Evolutionary conservation across 2,113 vertebrate species (phyloP).

Genomic region (Sardina pilchardus): DNA sequence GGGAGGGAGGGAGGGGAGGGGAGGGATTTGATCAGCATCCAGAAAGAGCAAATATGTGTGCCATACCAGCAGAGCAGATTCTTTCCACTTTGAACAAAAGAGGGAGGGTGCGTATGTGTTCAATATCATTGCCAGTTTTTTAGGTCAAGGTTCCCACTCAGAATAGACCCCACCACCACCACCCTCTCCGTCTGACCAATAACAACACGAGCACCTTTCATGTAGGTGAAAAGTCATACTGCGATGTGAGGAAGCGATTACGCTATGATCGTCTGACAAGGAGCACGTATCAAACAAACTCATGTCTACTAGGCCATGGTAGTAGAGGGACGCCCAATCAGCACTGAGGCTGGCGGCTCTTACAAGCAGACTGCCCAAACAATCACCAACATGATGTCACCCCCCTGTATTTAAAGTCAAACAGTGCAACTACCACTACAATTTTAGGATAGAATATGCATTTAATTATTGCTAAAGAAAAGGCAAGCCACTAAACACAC

Average conservation of each 20-base stretch:
- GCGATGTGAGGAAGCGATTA: not conserved
- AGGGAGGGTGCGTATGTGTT: slow-evolving; percentile 12
- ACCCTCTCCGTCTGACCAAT: not conserved
- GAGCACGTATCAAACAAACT: not conserved
- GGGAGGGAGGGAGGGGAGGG: slow-evolving; percentile 12
- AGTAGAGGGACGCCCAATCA: not conserved
- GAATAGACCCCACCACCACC: slow-evolving; percentile 37
- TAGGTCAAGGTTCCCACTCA: slow-evolving; percentile 44
- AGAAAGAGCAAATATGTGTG: slow-evolving; percentile 50
- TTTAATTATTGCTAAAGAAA: not conserved
- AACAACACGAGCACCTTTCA: not conserved
- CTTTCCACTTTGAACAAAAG: slow-evolving; percentile 57
- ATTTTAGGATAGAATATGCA: not conserved
- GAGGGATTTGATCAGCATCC: slow-evolving; percentile 40
- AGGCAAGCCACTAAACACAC: no score
- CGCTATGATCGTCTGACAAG: not conserved
- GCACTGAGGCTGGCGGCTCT: not conserved
- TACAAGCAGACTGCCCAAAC: not conserved
- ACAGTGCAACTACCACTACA: not conserved
- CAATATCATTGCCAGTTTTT: slow-evolving; percentile 22
- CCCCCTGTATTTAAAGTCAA: not conserved
- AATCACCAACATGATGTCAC: not conserved
- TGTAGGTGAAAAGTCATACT: slow-evolving; percentile 27
- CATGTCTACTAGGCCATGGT: not conserved
- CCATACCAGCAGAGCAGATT: slow-evolving; percentile 39